Conservation (phyloP, 2,888 invertebrate genomes). For the Stenodema calcarata region DNA sequence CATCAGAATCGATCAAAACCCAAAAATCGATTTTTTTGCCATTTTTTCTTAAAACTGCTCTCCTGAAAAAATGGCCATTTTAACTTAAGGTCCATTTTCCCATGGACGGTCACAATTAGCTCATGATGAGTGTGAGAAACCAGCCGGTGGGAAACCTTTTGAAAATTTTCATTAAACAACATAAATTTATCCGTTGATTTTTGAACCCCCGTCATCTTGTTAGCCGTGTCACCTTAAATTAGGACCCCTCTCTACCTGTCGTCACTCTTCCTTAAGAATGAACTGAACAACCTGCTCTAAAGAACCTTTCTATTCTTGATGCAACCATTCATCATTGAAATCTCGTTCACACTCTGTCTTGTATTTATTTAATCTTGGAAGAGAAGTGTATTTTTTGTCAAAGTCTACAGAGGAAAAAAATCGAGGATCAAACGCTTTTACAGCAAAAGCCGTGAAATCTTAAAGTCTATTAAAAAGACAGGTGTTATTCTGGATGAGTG, state of each 20-base stretch:
- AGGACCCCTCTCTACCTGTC: not conserved
- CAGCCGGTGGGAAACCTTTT: no score
- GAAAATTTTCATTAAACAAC: no score
- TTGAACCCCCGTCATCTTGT: not conserved
- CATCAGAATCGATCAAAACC: no score
- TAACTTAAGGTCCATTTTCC: no score
- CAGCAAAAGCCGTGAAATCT: not conserved
- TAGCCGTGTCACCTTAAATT: not conserved
- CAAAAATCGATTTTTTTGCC: no score
- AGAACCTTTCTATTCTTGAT: not conserved
- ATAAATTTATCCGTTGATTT: no score
- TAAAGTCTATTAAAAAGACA: not conserved
- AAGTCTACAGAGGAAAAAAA: not conserved
- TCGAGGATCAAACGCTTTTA: not conserved
- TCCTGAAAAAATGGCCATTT: no score
- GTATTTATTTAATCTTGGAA: not conserved
- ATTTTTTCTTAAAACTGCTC: no score
- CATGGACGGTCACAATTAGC: no score
- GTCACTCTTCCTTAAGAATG: not conserved
- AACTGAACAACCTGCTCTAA: not conserved
- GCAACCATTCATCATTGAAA: not conserved
- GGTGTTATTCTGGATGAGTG: not conserved
- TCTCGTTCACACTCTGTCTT: not conserved
- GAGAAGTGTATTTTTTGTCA: not conserved
- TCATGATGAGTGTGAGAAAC: no score